Conservation (phyloP, 2,888 invertebrate species). For the Agonopterix alstromeriana region DNA sequence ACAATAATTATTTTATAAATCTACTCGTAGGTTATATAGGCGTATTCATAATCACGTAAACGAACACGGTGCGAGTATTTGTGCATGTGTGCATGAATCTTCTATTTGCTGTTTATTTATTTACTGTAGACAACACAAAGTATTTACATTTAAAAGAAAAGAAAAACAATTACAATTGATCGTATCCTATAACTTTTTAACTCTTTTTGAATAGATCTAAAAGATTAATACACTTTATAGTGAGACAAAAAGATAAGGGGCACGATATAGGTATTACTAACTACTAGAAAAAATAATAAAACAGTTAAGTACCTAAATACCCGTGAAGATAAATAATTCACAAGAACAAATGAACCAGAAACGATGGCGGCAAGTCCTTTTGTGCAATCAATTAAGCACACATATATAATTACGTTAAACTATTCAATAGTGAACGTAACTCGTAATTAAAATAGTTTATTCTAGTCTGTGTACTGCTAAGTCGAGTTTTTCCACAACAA, state of each 20-base stretch:
- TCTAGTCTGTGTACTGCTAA: conserved; percentile 42
- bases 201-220: too few species aligned
- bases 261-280: neutral
- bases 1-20: too few species aligned
- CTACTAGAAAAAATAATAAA: neutral
- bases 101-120: too few species aligned
- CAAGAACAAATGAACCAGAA: conserved; percentile 33
- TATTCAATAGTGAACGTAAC: conserved; percentile 39
- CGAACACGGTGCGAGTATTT: too few species aligned
- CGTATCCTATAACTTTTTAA: too few species aligned
- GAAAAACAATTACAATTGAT: too few species aligned
- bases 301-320: neutral
- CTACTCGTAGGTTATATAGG: too few species aligned
- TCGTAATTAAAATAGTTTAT: conserved; percentile 60
- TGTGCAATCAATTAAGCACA: conserved; percentile 41
- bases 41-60: too few species aligned
- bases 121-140: too few species aligned
- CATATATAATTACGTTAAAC: conserved; percentile 38
- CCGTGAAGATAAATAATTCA: conserved; percentile 25
- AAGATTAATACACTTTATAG: conserved; percentile 10
- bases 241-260: neutral
- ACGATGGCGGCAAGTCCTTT: conserved; percentile 21
- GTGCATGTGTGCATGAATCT: too few species aligned
- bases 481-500: conserved; percentile 47
- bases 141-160: too few species aligned